These are phyloP conservation scores for Telmatherina bonti DNA, from an alignment of 2,797 vertebrate genomes.

Conservation along the genomic window DNA sequence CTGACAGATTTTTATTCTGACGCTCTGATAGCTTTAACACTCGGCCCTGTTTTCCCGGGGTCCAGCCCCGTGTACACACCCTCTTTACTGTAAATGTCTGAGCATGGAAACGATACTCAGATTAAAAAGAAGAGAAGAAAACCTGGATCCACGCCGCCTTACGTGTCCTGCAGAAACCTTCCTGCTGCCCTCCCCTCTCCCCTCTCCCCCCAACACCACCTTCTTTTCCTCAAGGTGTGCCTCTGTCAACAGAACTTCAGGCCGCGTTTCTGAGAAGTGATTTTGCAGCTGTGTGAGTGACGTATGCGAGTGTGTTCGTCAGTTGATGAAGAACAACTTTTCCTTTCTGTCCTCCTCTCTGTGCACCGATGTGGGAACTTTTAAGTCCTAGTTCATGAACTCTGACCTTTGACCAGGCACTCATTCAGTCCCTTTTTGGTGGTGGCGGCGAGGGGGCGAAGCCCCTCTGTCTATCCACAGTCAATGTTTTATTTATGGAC, in stretches of 20 bases:
- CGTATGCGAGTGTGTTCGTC: constrained; percentile 57
- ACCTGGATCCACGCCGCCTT: constrained; percentile 62
- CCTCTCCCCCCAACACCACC: constrained; percentile 8
- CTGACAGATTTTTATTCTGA: constrained; percentile 67
- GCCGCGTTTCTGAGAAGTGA: constrained; percentile 63
- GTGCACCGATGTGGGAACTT: constrained; percentile 73
- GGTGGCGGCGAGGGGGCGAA: constrained; percentile 62
- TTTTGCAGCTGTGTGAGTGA: constrained; percentile 63
- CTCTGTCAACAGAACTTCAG: constrained; percentile 73
- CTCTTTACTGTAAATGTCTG: constrained; percentile 56
- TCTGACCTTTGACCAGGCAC: constrained; percentile 82
- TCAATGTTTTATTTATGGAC: constrained; percentile 86
- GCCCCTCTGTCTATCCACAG: constrained; percentile 71
- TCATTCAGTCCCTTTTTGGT: constrained; percentile 73
- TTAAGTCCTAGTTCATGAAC: constrained; percentile 83
- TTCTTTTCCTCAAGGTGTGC: constrained; percentile 66
- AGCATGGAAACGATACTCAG: constrained; percentile 36
- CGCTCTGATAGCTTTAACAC: constrained; percentile 82
- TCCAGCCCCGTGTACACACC: constrained; percentile 53
- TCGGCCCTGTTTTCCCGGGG: constrained; percentile 53
- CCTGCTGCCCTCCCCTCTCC: constrained; percentile 22
- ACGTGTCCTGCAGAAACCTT: constrained; percentile 60
- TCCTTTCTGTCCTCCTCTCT: constrained; percentile 60
- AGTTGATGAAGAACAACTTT: constrained; percentile 43
- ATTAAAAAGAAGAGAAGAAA: constrained; percentile 3